Percentiles rank a stretch among this genome's conserved stretches.
Evolutionary conservation across 2,797 vertebrate species (phyloP).

Genomic region (Delichon dasypus): DNA sequence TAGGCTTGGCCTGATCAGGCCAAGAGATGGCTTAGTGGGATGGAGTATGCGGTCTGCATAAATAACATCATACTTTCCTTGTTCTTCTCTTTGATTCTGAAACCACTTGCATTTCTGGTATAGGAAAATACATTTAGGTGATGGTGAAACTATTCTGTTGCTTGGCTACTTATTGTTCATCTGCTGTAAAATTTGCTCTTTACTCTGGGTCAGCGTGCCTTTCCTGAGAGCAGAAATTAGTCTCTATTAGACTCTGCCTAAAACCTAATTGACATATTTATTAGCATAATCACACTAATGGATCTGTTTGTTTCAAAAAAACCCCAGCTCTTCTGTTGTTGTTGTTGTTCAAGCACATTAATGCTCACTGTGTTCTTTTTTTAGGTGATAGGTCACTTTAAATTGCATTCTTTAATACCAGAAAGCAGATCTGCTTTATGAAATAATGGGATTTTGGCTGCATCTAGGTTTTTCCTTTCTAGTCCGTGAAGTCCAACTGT

Average conservation of each 20-base stretch:
- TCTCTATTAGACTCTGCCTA: conserved; percentile 61
- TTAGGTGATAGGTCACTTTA: conserved; percentile 30
- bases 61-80: neutral
- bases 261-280: conserved; percentile 46
- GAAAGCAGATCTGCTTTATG: neutral
- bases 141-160: conserved; percentile 60
- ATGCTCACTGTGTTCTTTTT: neutral
- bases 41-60: neutral
- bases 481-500: neutral
- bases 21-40: neutral
- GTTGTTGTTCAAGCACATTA: conserved; percentile 29
- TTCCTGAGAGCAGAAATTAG: conserved; percentile 43
- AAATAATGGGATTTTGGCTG: neutral
- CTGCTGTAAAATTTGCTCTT: conserved; percentile 49
- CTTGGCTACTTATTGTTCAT: conserved; percentile 61
- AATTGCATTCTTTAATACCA: neutral
- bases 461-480: neutral
- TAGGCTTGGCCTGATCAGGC: neutral
- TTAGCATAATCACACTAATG: conserved; percentile 39
- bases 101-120: conserved; percentile 28
- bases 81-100: conserved; percentile 4
- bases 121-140: conserved; percentile 25
- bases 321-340: neutral
- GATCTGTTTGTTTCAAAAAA: conserved; percentile 32
- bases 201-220: neutral